Evolutionary conservation across 2,113 vertebrate genomes (phyloP).

Genomic region (Ibidorhyncha struthersii): DNA sequence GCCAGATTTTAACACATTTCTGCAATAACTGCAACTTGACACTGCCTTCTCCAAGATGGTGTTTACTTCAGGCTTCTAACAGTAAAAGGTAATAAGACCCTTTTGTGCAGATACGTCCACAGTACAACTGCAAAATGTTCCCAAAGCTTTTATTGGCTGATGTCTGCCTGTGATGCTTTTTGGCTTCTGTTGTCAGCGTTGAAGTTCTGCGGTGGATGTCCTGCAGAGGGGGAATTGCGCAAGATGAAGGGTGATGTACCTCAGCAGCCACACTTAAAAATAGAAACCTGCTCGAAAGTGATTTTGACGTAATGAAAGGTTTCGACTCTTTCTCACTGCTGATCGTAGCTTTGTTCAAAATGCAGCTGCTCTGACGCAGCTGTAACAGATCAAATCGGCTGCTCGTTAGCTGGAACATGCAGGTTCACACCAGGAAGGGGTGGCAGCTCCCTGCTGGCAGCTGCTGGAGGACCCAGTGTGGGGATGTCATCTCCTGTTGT

Average conservation of each 20-base stretch:
- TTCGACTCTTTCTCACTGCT: background rate
- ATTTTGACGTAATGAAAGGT: background rate
- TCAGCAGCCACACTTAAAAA: background rate
- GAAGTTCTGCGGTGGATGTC: background rate
- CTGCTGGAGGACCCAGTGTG: background rate
- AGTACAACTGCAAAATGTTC: background rate
- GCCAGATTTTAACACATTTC: background rate
- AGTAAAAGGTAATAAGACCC: background rate
- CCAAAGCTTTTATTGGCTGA: background rate
- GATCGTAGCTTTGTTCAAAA: background rate
- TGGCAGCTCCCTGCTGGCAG: background rate
- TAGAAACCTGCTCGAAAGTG: background rate
- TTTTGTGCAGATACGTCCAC: background rate
- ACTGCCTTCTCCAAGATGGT: background rate
- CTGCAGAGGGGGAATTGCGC: background rate
- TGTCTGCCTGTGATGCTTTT: background rate
- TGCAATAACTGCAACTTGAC: background rate
- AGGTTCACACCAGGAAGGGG: background rate
- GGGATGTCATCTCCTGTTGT: fast-evolving
- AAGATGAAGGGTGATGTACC: too few relatives aligned
- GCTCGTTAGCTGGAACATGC: fast-evolving
- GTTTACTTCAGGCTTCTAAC: background rate
- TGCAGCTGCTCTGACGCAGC: background rate
- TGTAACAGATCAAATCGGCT: fast-evolving
- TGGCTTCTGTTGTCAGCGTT: background rate